phyloP scores from a whole-genome alignment of 1,140 invertebrate species.

The Drosophila truncata region DNA sequence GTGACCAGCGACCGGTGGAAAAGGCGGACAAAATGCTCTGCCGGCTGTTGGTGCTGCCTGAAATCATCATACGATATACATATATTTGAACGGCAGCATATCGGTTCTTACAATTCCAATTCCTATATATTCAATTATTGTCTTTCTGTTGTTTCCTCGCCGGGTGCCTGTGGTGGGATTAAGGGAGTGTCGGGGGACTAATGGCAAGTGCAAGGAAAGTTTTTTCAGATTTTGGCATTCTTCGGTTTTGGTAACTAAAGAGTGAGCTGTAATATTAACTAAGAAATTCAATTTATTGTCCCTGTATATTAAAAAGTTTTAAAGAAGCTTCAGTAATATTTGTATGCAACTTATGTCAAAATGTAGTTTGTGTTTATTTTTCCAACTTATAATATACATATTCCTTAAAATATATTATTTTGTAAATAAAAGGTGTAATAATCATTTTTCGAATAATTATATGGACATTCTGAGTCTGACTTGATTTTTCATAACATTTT shows the following conservation, averaged over 20 bases:
- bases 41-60: slow-evolving; percentile 55
- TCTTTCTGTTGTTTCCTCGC: slow-evolving; percentile 46
- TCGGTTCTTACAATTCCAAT: slow-evolving; percentile 44
- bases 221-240: not conserved
- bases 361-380: not conserved
- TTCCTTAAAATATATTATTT: no score
- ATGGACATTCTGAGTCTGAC: no score
- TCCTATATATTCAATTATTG: slow-evolving; percentile 71
- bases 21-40: slow-evolving; percentile 30
- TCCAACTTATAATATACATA: no score
- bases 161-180: not conserved
- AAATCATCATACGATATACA: slow-evolving; percentile 71
- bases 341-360: not conserved
- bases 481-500: no score
- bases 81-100: slow-evolving; percentile 47
- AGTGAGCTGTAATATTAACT: slow-evolving; percentile 19
- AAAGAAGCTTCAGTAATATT: not conserved
- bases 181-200: slow-evolving; percentile 33
- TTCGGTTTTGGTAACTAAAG: not conserved
- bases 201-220: slow-evolving; percentile 64
- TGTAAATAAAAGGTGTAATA: no score
- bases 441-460: no score
- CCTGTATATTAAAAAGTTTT: not conserved
- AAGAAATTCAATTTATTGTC: no score
- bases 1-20: slow-evolving; percentile 53